Base-by-base conservation (phyloP, 2,797 vertebrate genomes). In the Rhinophrynus dorsalis region DNA sequence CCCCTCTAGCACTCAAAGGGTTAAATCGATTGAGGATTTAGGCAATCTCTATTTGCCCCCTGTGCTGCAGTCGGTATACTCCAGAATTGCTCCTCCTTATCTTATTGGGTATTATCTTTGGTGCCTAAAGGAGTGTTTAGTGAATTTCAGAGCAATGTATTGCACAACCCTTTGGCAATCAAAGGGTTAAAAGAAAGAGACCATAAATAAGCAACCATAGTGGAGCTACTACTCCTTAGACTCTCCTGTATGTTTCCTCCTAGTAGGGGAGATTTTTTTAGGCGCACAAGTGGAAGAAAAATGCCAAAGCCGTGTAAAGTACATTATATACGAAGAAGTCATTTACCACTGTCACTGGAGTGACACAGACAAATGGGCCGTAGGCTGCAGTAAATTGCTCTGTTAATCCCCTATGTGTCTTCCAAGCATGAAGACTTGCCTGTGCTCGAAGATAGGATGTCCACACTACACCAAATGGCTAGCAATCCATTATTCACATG, bases 321-420 rank as follows among this genome's bases (percentile, higher is more conserved):
- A 13, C 20, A 21, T 56, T 21, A 29, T 68, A 45, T 47, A 32
- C 27, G 3, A n/a, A n/a, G 23, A 23, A 50, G 40, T 54, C 52
- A 72, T 72, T 65, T 50, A 59, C 18, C 45, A 68, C 56, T 61
- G 67, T 72, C 61, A 59, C 17, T 24, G 33, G 64, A 65, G 47
- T 58, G 60, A 65, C 61, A 72, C 44, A 65, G 60, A 72, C 54
- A 65, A 51, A 65, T 72, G 44, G 35, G 21, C 63, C 44, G 11
- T 65, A 54, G 58, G 51, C 42, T 50, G 30, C 37, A 72, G 54
- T 63, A 62, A 70, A 70, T 63, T 62, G 48, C 44, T 40, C 51
- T 56, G 35, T 65, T 65, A 59, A 59, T 57, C 44, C 33, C 9
- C n/a, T 32, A 40, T 50, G 64, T 40, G 27, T 21, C 60, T 50